Evolutionary conservation across 2,888 invertebrate genomes (phyloP).

Genomic region (Drosophila koepferae): DNA sequence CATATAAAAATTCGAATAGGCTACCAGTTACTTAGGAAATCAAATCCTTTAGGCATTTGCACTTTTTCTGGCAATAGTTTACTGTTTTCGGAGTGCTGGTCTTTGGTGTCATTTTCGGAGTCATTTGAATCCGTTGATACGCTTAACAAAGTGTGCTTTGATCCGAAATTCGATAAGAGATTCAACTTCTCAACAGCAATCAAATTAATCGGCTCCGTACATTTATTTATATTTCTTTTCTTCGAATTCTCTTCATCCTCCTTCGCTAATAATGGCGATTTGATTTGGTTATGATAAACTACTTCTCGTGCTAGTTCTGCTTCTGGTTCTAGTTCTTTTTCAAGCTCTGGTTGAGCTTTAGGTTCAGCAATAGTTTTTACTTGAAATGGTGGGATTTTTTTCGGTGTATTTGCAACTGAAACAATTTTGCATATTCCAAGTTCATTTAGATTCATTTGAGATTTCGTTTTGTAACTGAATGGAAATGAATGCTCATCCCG

Average conservation of each 20-base stretch:
- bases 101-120: slow-evolving; percentile 62
- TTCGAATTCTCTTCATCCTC: neutral
- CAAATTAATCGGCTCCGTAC: slow-evolving; percentile 8
- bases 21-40: slow-evolving; percentile 64
- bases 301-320: too few relatives aligned
- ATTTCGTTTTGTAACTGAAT: slow-evolving; percentile 93
- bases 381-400: slow-evolving; percentile 4
- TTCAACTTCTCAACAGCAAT: slow-evolving; percentile 24
- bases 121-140: slow-evolving; percentile 38
- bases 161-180: slow-evolving; percentile 29
- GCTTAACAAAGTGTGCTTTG: slow-evolving; percentile 37
- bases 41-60: slow-evolving; percentile 68
- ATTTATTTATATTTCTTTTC: neutral
- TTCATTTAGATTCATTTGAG: slow-evolving; percentile 89
- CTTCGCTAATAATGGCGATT: neutral
- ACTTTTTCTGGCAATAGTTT: slow-evolving; percentile 48
- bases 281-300: slow-evolving; percentile 13
- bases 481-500: slow-evolving; percentile 95
- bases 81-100: slow-evolving; percentile 42
- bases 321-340: neutral
- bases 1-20: neutral
- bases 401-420: slow-evolving; percentile 1
- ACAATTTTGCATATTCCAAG: slow-evolving; percentile 16
- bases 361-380: neutral
- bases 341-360: neutral